Percentiles rank a stretch among this genome's conserved stretches.
phyloP scores from a whole-genome alignment of 2,113 vertebrate genomes.

The Sander lucioperca region DNA sequence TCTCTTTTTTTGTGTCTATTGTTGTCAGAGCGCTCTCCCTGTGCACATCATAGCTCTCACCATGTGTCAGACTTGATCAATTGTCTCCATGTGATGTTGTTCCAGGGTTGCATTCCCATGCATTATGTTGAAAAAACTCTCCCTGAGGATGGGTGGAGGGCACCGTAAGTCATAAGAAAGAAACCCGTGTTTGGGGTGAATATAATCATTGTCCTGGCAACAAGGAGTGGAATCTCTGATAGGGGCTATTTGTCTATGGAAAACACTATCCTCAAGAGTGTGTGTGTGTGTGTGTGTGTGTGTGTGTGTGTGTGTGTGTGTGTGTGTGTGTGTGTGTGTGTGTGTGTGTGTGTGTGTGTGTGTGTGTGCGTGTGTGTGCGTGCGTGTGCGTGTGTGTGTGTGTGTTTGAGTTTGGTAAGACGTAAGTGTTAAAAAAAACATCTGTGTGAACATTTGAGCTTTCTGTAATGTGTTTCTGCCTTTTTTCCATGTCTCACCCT shows the following conservation, averaged over 20 bases:
- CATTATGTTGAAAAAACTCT: slow-evolving; percentile 48
- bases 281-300: slow-evolving; percentile 33
- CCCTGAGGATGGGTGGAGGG: slow-evolving; percentile 58
- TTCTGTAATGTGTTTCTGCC: slow-evolving; percentile 45
- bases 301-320: slow-evolving; percentile 30
- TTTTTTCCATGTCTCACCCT: slow-evolving; percentile 60
- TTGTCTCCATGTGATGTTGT: slow-evolving; percentile 41
- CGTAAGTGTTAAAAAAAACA: slow-evolving; percentile 23
- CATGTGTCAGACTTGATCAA: slow-evolving; percentile 68
- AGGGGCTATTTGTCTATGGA: slow-evolving; percentile 68
- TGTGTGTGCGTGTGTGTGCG: slow-evolving; percentile 38
- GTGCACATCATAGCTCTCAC: slow-evolving; percentile 31
- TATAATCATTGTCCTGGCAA: slow-evolving; percentile 80
- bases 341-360: slow-evolving; percentile 26
- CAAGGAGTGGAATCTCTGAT: slow-evolving; percentile 79
- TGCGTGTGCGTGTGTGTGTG: slow-evolving; percentile 35
- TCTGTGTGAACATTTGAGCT: slow-evolving; percentile 56
- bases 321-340: slow-evolving; percentile 37
- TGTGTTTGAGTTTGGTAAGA: slow-evolving; percentile 40
- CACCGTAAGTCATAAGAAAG: slow-evolving; percentile 57
- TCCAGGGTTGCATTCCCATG: slow-evolving; percentile 60
- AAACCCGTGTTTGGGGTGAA: slow-evolving; percentile 76
- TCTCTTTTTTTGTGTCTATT: not conserved
- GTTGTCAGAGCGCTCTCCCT: slow-evolving; percentile 11
- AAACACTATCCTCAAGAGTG: slow-evolving; percentile 58